phyloP scores from a whole-genome alignment of 2,888 invertebrate genomes.

The Colletes collaris region DNA sequence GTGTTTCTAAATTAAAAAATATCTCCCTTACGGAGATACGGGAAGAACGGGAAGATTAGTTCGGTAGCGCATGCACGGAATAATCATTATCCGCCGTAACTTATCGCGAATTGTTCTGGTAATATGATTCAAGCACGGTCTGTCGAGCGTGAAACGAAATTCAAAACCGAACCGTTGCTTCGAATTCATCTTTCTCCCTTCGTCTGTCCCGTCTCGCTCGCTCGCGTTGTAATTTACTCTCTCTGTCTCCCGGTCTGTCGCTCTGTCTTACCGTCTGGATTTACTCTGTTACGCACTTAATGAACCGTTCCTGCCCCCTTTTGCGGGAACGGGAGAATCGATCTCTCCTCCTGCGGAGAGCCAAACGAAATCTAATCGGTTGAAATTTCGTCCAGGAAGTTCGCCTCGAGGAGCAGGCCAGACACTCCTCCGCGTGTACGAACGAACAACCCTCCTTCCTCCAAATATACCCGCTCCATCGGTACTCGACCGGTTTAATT shows the following conservation, averaged over 20 bases:
- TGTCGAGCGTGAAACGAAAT: conserved; percentile 52
- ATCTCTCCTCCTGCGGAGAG: conserved; percentile 19
- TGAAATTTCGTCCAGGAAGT: conserved; percentile 58
- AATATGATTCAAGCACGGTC: conserved; percentile 35
- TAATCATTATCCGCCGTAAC: too few relatives aligned
- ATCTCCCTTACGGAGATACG: background rate
- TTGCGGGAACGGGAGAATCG: conserved; percentile 18
- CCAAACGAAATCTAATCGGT: conserved; percentile 54
- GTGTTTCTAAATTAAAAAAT: background rate
- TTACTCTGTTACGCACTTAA: conserved; percentile 62
- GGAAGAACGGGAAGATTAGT: background rate
- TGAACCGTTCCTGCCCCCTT: conserved; percentile 50
- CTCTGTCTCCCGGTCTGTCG: background rate
- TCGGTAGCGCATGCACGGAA: background rate
- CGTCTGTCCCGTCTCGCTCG: background rate
- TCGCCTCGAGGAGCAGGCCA: conserved; percentile 31
- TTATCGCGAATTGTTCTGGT: conserved; percentile 25
- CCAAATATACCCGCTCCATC: conserved; percentile 7
- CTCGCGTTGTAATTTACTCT: background rate
- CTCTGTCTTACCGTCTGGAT: conserved; percentile 16
- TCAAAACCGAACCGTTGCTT: conserved; percentile 25
- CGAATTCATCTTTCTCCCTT: background rate
- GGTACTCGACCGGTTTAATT: conserved; percentile 18
- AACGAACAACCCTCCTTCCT: background rate
- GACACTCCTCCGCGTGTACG: conserved; percentile 14